Base-by-base conservation (phyloP, 1,140 invertebrate genomes). In the Steinernema feltiae region DNA sequence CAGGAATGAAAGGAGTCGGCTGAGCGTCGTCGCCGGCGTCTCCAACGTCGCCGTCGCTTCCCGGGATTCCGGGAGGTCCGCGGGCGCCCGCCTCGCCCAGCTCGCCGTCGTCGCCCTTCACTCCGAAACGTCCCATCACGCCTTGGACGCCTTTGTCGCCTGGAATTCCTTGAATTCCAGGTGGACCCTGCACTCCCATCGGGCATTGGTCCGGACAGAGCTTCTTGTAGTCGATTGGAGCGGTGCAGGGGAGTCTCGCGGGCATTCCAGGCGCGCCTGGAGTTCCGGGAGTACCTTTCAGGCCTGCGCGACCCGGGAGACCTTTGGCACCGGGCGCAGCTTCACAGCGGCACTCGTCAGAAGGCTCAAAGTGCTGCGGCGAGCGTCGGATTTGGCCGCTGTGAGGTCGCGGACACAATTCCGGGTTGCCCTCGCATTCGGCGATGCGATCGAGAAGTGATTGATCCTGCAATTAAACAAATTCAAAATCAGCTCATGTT, bases 221-320 rank as follows among this genome's bases (percentile, higher is more conserved):
- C 30, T 41, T 48, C 30, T 73, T 78, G 31, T 70, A 69, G 31
- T 79, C 76, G 2, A 78, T 48, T 12, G 78, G 76, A 70, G 76
- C 35, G 12, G 74, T 73, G 32, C 78, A 79, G 17, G 78, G 78
- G 2, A 79, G 78, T 15, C 85, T 70, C 17, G 83, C 85, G 12
- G 85, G 85, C 0, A 76, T 75, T 21, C 83, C 83, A 15, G 76
- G 84, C n/a, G 78, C 76, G 17, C 83, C 83, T 32, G 73, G 75
- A 1, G 71, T 41, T 46, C 75, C 75, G 46, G 30, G 31, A 17
- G 63, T 1, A 69, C 53, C 53, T 3, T 63, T 76, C 0, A 74
- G 78, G 48, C 76, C 78, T 17, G 74, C 31, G 48, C 78, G 73
- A 30, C 76, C 21, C 17, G 75, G 46, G 1, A 79, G 46, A 1